Evolutionary conservation across 2,797 vertebrate genomes (phyloP), one percentile per base, ranked within the genome.

Genomic region (Menidia menidia): DNA sequence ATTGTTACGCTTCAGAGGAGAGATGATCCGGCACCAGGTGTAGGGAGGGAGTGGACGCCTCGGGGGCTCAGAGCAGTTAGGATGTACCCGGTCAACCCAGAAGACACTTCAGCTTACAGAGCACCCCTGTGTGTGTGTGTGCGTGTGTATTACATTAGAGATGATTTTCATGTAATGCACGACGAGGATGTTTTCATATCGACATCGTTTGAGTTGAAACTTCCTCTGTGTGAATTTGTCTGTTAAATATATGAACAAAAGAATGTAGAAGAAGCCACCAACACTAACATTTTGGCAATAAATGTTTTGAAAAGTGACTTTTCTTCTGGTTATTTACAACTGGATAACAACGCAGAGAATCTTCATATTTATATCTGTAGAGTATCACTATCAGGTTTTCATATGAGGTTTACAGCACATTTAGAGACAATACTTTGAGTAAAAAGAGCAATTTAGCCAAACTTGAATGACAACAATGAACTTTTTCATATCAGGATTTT

Each of bases 11-110:
- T 69, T 44, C 1, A 67, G 42, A 62, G 42, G 42, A 75, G 25
- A 60, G 54, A 54, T 16, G 72, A 77, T 84, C 71, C 57, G 84
- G 33, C 56, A 56, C 35, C 66, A 53, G 67, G 67, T 82, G 74
- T 55, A 47, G 47, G 58, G 39, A 73, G 80, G 75, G 72, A 78
- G 75, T 72, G 61, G 63, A 76, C 0, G 45, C 68, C 80, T 33
- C 4, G 3, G 66, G 80, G 75, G 31, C 19, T 47, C 31, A 74
- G 56, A 79, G 70, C 67, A 35, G 19, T 54, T 58, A 59, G 64
- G 43, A 64, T 66, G 43, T 54, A 73, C 58, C 51, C 55, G 48
- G 35, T n/a, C 33, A 32, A 60, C 68, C 48, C 25, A 73, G 59
- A 56, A 44, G 57, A 57, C 65, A 58, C 0, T 1, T n/a, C 50